Conservation (phyloP, 2,113 vertebrate genomes). For the Caracal caracal region DNA sequence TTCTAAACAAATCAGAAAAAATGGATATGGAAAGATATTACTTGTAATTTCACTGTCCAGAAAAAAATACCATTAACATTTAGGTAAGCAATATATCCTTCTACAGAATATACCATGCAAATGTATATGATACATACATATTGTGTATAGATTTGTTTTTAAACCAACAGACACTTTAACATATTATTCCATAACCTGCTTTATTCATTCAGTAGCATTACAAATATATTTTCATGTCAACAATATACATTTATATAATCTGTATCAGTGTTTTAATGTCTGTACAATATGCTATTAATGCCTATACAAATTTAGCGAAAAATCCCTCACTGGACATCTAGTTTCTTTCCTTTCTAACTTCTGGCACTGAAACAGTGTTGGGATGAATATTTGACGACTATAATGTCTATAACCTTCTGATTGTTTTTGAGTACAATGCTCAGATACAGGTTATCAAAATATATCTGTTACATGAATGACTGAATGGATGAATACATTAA, state of each 20-base stretch:
- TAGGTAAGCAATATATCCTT: neutral
- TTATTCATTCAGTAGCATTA: neutral
- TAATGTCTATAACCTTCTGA: neutral
- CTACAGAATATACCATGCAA: neutral
- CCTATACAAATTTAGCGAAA: neutral
- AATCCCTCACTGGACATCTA: neutral
- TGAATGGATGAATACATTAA: neutral
- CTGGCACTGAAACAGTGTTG: neutral
- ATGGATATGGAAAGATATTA: neutral
- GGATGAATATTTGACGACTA: neutral
- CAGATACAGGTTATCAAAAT: neutral
- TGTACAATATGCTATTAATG: neutral
- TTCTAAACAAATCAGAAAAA: slow-evolving; percentile 16
- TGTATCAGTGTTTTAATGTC: neutral
- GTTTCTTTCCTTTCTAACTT: neutral
- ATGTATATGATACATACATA: neutral
- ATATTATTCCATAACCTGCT: neutral
- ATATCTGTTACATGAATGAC: neutral
- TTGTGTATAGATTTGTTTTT: neutral
- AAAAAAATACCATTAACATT: slow-evolving; percentile 1
- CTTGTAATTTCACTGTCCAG: neutral
- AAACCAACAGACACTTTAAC: neutral
- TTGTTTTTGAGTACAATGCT: neutral
- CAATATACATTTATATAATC: neutral
- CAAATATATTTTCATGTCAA: neutral